A percentile compares a stretch with the other conserved stretches of the same genome.
Evolutionary conservation across 1,140 invertebrate species (phyloP).

Genomic region (Macrostomum lignano): DNA sequence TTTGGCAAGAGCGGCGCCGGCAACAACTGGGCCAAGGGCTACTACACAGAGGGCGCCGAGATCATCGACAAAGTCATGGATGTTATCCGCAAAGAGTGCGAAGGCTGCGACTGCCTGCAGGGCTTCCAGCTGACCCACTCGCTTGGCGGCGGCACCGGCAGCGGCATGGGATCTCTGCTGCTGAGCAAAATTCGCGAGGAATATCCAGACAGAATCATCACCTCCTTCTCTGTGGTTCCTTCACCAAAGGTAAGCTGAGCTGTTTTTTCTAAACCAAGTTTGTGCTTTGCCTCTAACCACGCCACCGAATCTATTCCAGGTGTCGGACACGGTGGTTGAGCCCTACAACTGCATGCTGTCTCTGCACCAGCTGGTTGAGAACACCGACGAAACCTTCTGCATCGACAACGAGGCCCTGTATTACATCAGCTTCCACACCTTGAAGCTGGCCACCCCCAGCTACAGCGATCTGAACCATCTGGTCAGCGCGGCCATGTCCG

Average conservation of each 20-base stretch:
- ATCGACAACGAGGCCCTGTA: constrained; percentile 32
- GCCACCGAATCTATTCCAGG: constrained; percentile 11
- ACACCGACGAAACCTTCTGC: constrained; percentile 24
- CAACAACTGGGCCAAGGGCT: constrained; percentile 6
- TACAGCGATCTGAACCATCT: constrained; percentile 36
- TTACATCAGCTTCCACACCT: constrained; percentile 33
- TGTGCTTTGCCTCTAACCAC: too few species aligned
- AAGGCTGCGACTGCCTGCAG: constrained; percentile 16
- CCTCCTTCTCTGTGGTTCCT: constrained; percentile 28
- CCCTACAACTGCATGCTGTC: constrained; percentile 28
- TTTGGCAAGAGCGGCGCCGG: constrained; percentile 1
- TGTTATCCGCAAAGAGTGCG: constrained; percentile 38
- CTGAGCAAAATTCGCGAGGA: constrained; percentile 7
- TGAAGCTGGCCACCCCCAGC: constrained; percentile 30
- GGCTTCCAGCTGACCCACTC: constrained; percentile 8
- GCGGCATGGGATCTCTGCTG: constrained; percentile 1
- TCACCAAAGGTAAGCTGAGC: constrained; percentile 25
- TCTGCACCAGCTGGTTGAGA: constrained; percentile 24
- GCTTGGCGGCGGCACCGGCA: constrained; percentile 1
- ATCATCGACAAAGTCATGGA: constrained; percentile 15
- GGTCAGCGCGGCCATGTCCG: constrained; percentile 38
- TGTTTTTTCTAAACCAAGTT: too few species aligned
- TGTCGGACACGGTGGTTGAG: constrained; percentile 25
- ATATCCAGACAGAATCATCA: constrained; percentile 26
- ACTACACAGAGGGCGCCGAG: constrained; percentile 9